A percentile compares a stretch with the other conserved stretches of the same genome.
phyloP scores from a whole-genome alignment of 64 coral and sea anemone genomes.

The Stichodactyla mertensii region DNA sequence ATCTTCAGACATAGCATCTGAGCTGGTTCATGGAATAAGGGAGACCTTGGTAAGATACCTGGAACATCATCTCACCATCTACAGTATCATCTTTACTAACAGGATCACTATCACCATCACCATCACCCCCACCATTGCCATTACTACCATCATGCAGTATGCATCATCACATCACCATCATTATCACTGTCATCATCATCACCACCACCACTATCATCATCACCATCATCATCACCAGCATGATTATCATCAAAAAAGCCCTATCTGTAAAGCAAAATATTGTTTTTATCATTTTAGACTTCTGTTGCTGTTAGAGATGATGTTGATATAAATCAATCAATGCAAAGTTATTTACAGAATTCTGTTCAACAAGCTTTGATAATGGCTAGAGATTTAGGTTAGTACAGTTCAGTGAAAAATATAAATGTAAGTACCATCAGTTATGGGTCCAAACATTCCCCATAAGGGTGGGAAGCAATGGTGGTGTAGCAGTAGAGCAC shows the following conservation, averaged over 20 bases:
- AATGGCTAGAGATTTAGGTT: constrained; percentile 60
- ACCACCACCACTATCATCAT: neutral
- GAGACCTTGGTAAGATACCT: constrained; percentile 23
- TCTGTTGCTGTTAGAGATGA: constrained; percentile 46
- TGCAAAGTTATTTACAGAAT: constrained; percentile 52
- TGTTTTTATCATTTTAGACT: neutral
- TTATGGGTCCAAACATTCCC: too few species aligned
- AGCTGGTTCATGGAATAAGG: constrained; percentile 12
- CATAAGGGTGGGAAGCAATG: too few species aligned
- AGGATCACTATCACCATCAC: neutral
- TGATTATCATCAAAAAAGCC: too few species aligned
- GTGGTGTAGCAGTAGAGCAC: too few species aligned
- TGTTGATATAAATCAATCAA: constrained; percentile 62
- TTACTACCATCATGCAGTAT: neutral
- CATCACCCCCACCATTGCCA: neutral
- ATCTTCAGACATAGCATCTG: neutral
- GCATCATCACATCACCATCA: neutral
- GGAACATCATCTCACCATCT: neutral
- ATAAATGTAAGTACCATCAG: too few species aligned
- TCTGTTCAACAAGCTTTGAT: constrained; percentile 47
- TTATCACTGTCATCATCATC: neutral
- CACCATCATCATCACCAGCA: too few species aligned
- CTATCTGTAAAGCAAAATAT: too few species aligned
- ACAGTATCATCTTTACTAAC: neutral
- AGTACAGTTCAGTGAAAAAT: neutral